Base-by-base conservation (phyloP, 2,888 invertebrate genomes). In the Eupelmus urozonus region DNA sequence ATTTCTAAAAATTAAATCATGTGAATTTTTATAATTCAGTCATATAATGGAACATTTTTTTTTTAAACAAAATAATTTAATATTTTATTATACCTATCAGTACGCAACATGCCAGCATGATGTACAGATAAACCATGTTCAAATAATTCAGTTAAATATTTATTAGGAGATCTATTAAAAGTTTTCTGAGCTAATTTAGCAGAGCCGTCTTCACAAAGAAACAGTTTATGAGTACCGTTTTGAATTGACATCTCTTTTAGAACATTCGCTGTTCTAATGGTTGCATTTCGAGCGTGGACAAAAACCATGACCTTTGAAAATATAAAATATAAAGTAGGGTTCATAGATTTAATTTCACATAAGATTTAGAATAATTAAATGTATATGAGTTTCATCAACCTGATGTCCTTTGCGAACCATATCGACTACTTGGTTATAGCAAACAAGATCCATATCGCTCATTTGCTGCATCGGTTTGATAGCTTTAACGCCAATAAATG, bases 281-380 rank as follows among this genome's bases (percentile, higher is more conserved):
- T 99, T 11, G 98, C 97, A 91, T 98, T 99, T 29, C 99, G 93
- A 0, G 99, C 98, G 90, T 99, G 99, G 0, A 99, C 99, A 90
- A 99, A 99, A 0, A 99, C 97, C 97, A 99, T 98, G 0, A 97
- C 93, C 92, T 92, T 82, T 34, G 16, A 13, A 53, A 51, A 51
- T 34, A 76, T 34, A 70, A 29, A 66, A 57, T 55, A 42, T 29
- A 20, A 69, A 66, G n/a, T n/a, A n/a, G n/a, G n/a, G n/a, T n/a
- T n/a, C n/a, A n/a, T n/a, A n/a, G n/a, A 55, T 72, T 23, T n/a
- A n/a, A n/a, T n/a, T n/a, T n/a, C n/a, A n/a, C n/a, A n/a, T n/a
- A n/a, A 23, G 18, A 27, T 45, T 51, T 70, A 20, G 20, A 55
- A n/a, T n/a, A 9, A 70, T 45, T 49, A 23, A 59, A 27, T 16